A percentile compares a stretch with the other conserved stretches of the same genome.
Evolutionary conservation across 2,797 vertebrate genomes (phyloP).

Genomic region (Sebastes vulpes): DNA sequence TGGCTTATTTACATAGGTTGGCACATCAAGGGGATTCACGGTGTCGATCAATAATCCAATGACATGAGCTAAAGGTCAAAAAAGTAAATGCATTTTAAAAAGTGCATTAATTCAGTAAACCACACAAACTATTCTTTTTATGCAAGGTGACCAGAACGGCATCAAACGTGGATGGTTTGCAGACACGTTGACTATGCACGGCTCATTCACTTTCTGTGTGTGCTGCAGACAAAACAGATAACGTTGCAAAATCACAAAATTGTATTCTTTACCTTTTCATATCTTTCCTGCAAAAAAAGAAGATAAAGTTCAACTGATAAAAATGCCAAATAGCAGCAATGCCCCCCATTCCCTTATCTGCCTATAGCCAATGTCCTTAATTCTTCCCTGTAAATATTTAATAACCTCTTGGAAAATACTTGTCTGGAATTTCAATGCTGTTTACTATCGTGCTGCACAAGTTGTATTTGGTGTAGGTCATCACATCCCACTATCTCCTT

Average conservation of each 20-base stretch:
- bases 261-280: not conserved
- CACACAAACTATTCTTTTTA: not conserved
- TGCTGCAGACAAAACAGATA: not conserved
- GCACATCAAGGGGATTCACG: not conserved
- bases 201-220: not conserved
- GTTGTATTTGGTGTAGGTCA: not conserved
- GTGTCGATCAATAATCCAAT: conserved; percentile 43
- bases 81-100: conserved; percentile 16
- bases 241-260: no score
- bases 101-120: not conserved
- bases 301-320: not conserved
- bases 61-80: conserved; percentile 30
- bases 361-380: not conserved
- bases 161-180: not conserved
- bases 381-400: conserved; percentile 21
- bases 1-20: conserved; percentile 14
- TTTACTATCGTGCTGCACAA: not conserved
- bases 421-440: not conserved
- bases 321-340: not conserved
- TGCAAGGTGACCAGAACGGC: not conserved
- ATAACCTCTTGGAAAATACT: conserved; percentile 6
- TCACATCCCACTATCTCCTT: not conserved
- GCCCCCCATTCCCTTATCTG: not conserved
- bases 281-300: not conserved
- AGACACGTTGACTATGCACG: not conserved